These are phyloP conservation scores for Oreotrochilus melanogaster DNA, from an alignment of 2,113 vertebrate species.

Conservation along the genomic window DNA sequence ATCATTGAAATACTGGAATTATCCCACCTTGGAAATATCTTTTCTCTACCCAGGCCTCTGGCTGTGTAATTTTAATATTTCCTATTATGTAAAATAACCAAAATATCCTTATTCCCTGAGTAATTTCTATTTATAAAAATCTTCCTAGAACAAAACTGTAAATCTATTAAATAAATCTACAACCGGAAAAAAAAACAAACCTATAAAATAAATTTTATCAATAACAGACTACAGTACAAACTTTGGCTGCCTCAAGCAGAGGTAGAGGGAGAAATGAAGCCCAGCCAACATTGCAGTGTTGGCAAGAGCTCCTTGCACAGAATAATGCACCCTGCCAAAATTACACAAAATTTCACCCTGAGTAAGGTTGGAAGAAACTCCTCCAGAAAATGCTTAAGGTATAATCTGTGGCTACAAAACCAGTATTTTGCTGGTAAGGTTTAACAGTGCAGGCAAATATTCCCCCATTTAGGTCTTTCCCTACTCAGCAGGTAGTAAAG, in stretches of 20 bases:
- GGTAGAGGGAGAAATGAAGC: not conserved
- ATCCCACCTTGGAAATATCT: not conserved
- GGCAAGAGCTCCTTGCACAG: not conserved
- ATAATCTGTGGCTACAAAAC: not conserved
- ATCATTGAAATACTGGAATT: not conserved
- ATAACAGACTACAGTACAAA: not conserved
- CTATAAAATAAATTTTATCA: not conserved
- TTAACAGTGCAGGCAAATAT: not conserved
- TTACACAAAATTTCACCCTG: accelerated
- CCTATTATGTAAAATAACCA: not conserved
- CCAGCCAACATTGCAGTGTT: accelerated
- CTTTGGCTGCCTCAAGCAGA: not conserved
- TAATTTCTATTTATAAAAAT: not conserved
- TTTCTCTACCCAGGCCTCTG: not conserved
- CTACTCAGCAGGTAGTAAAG: not conserved
- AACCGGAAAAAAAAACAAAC: accelerated
- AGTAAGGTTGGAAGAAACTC: not conserved
- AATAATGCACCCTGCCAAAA: not conserved
- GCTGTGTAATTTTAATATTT: not conserved
- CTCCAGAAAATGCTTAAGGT: not conserved
- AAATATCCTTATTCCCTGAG: not conserved
- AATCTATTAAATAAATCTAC: not conserved
- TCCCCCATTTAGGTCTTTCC: not conserved
- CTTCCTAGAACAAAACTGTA: not conserved
- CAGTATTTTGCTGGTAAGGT: not conserved